phyloP scores from a whole-genome alignment of 1,140 invertebrate species.

The Orius insidiosus region DNA sequence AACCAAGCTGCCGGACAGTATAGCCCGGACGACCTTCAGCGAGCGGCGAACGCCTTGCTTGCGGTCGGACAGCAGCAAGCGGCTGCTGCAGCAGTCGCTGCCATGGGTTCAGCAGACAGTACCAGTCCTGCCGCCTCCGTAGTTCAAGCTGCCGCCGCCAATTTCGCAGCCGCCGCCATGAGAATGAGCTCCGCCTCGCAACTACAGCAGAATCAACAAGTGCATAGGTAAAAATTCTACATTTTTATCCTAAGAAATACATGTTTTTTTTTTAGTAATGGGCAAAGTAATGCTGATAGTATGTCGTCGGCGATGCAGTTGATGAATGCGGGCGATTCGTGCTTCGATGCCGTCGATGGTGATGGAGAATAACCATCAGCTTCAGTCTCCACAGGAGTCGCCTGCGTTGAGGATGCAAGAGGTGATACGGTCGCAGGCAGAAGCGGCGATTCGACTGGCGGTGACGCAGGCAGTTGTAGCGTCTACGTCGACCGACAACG shows the following conservation, averaged over 20 bases:
- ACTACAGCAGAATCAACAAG: slow-evolving; percentile 20
- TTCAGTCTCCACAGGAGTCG: slow-evolving; percentile 22
- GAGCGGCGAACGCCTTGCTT: slow-evolving; percentile 51
- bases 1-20: slow-evolving; percentile 29
- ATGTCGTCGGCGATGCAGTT: slow-evolving; percentile 22
- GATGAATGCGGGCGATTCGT: slow-evolving; percentile 27
- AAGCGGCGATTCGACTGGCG: slow-evolving; percentile 59
- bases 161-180: slow-evolving; percentile 60
- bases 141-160: slow-evolving; percentile 53
- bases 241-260: background rate
- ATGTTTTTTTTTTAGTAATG: slow-evolving; percentile 18
- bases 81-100: slow-evolving; percentile 14
- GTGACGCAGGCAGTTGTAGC: slow-evolving; percentile 41
- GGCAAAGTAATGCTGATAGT: slow-evolving; percentile 16
- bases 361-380: slow-evolving; percentile 27
- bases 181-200: slow-evolving; percentile 34
- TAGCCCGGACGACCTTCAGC: slow-evolving; percentile 51
- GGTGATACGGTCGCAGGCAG: slow-evolving; percentile 63
- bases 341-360: slow-evolving; percentile 25
- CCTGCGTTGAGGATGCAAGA: slow-evolving; percentile 55
- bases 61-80: slow-evolving; percentile 29
- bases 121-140: slow-evolving; percentile 26
- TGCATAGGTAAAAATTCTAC: slow-evolving; percentile 19
- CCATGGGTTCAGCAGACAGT: slow-evolving; percentile 17
- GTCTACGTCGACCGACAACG: slow-evolving; percentile 25